Percentiles rank a stretch among this genome's conserved stretches.
Evolutionary conservation across 1,140 invertebrate species (phyloP).

Genomic region (Heliothis virescens): DNA sequence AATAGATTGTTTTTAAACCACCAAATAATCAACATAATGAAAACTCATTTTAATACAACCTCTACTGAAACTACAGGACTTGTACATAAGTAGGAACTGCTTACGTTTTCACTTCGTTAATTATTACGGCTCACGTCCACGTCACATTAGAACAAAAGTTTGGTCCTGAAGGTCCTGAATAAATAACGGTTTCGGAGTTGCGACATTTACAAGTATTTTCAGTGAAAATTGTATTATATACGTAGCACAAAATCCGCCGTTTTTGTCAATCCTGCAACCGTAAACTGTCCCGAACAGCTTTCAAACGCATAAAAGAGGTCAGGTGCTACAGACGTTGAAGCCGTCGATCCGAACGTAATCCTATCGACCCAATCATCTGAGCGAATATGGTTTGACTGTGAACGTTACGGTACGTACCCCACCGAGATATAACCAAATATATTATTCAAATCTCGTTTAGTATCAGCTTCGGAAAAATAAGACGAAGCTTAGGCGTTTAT

Average conservation of each 20-base stretch:
- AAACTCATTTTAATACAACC: not conserved
- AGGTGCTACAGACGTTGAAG: constrained; percentile 33
- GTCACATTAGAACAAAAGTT: constrained; percentile 9
- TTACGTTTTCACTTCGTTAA: constrained; percentile 2
- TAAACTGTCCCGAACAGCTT: constrained; percentile 2
- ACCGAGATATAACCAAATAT: constrained; percentile 16
- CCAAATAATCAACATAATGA: not conserved
- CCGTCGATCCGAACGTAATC: constrained; percentile 4
- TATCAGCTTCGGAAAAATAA: constrained; percentile 17
- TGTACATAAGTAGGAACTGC: not conserved
- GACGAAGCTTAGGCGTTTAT: not conserved
- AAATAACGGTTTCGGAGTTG: constrained; percentile 19
- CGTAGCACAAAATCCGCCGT: not conserved
- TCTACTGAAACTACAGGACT: not conserved
- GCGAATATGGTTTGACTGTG: constrained; percentile 20
- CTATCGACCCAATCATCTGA: constrained; percentile 28
- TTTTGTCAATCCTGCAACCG: not conserved
- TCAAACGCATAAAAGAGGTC: constrained; percentile 2
- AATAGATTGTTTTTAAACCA: too few relatives aligned
- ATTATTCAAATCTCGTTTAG: constrained; percentile 37
- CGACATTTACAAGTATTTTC: not conserved
- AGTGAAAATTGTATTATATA: constrained; percentile 15
- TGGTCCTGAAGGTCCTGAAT: not conserved
- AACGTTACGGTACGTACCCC: not conserved
- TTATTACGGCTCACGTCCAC: constrained; percentile 27